phyloP scores from a whole-genome alignment of 2,797 vertebrate species.

The Sciurus vulgaris region DNA sequence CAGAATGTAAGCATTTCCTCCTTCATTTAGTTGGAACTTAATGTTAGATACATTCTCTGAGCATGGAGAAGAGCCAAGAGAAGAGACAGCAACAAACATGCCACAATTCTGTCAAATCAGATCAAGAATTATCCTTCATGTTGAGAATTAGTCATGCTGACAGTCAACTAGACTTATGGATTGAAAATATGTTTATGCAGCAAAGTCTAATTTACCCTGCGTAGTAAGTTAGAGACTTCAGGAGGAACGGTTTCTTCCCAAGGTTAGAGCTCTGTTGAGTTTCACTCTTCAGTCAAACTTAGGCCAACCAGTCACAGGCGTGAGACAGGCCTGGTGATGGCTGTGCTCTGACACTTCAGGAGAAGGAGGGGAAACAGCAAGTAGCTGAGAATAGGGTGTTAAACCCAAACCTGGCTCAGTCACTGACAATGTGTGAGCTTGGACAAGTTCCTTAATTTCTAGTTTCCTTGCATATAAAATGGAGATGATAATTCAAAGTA shows the following conservation, averaged over 20 bases:
- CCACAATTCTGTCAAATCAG: neutral
- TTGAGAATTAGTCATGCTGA: neutral
- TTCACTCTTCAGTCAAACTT: neutral
- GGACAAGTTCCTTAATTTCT: neutral
- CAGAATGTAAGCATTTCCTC: neutral
- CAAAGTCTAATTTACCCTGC: neutral
- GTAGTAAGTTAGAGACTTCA: neutral
- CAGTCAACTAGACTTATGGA: neutral
- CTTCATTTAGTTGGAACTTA: neutral
- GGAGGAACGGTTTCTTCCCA: neutral
- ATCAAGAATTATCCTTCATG: neutral
- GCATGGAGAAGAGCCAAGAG: neutral
- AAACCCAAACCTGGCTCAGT: neutral
- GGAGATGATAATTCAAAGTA: neutral
- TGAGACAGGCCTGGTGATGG: neutral
- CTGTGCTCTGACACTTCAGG: neutral
- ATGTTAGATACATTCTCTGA: neutral
- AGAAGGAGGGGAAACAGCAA: neutral
- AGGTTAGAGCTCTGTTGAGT: neutral
- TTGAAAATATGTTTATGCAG: conserved; percentile 2
- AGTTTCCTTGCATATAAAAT: conserved; percentile 4
- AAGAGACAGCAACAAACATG: neutral
- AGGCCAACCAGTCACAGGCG: neutral
- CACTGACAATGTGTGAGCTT: neutral
- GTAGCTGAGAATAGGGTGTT: neutral